Conservation (phyloP, 2,113 vertebrate species). For the Aythya baeri region DNA sequence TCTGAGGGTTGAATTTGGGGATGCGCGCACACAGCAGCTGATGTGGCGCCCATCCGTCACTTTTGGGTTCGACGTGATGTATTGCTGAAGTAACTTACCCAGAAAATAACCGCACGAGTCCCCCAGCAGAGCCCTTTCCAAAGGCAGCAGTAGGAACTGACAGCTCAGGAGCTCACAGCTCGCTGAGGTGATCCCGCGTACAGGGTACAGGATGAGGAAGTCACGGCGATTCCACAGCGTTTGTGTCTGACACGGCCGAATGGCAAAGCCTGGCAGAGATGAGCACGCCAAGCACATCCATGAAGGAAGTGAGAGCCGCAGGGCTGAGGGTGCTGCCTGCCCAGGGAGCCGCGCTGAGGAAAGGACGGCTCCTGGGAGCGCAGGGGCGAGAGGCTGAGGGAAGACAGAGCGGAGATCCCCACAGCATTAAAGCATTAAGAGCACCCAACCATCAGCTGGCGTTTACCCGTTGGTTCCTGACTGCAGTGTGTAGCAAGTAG, state of each 20-base stretch:
- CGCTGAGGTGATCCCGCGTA: accelerated
- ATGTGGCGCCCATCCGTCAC: background rate
- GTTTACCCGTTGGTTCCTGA: background rate
- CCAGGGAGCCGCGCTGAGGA: background rate
- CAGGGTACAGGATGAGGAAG: background rate
- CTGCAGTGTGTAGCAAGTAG: background rate
- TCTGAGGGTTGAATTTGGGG: background rate
- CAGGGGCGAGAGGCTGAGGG: background rate
- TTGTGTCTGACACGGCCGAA: background rate
- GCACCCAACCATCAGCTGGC: background rate
- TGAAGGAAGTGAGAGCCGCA: background rate
- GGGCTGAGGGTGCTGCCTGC: accelerated
- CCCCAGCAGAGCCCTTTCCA: background rate
- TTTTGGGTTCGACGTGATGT: background rate
- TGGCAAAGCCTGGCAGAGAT: background rate
- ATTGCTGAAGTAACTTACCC: background rate
- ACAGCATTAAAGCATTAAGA: background rate
- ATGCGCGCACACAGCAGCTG: background rate
- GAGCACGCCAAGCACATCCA: accelerated
- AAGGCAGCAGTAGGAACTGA: background rate
- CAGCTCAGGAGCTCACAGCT: background rate
- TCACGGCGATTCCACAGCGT: background rate
- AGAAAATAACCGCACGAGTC: background rate
- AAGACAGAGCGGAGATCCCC: background rate
- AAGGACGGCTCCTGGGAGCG: background rate